Base-by-base conservation (phyloP, 2,797 vertebrate genomes). In the Neosilurus mollespiculum region DNA sequence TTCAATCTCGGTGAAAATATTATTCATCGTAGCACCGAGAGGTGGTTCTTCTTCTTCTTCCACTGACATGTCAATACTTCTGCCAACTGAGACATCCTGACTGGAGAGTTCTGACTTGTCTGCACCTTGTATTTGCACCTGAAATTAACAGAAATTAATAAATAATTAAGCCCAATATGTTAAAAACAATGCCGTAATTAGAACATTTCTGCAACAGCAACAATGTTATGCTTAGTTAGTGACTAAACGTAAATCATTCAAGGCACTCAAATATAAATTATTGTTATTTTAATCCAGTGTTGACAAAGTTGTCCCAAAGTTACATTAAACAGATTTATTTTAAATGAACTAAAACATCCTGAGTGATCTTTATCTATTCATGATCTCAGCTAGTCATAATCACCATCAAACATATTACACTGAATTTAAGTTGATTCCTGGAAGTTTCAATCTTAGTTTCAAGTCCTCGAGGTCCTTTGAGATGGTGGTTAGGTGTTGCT, bases 1-100 rank as follows among this genome's bases (percentile, higher is more conserved):
- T 87, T 90, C 88, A 22, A 93, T 89, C 53, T 91, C 91, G 69
- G 79, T 85, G 81, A 93, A 93, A 71, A 93, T 85, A 59, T 85
- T 84, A 53, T 81, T 86, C 87, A 91, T 88, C 9, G 82, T 76
- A 0, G 89, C 84, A 80, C 85, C 88, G 49, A 82, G 61, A 24
- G 80, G 72, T 59, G 76, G 69, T 37, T 76, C 69, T 26, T 88
- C 81, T 12, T 58, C 26, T 58, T 87, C 81, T 61, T 89, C 81
- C 34, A 88, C 87, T 54, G 56, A 59, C 18, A 26, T 22, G 16
- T 89, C 81, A 14, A 62, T 56, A 30, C 51, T 62, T 24, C 82
- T 80, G 61, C 22, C 26, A 66, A 18, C 22, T 26, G 56, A 9
- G 0, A 24, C 58, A 43, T 22, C 54, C 43, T 84, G 76, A 24